These are phyloP conservation scores for Drosophila lowei DNA, from an alignment of 1,140 invertebrate species.

Conservation along the genomic window DNA sequence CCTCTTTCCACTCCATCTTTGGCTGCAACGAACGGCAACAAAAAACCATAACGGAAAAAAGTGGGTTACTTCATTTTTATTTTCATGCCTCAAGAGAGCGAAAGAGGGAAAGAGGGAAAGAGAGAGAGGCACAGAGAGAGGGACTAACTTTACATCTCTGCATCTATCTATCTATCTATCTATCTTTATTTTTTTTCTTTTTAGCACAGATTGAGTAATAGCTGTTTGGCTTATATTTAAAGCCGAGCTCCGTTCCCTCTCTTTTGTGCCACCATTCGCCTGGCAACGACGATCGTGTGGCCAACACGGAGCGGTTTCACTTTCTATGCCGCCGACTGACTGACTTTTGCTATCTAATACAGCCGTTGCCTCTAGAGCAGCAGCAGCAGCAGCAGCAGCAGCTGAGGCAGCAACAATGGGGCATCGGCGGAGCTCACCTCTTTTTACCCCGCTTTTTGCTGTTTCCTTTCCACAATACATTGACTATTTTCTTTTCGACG, in stretches of 20 bases:
- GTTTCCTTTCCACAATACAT: constrained; percentile 72
- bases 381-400: no score
- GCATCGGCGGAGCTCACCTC: constrained; percentile 46
- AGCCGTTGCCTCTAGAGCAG: constrained; percentile 19
- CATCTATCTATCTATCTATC: constrained; percentile 69
- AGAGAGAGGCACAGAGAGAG: background rate
- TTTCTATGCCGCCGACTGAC: constrained; percentile 66
- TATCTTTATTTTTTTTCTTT: constrained; percentile 67
- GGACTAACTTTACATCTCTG: constrained; percentile 54
- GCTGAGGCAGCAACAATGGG: constrained; percentile 52
- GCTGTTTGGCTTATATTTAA: constrained; percentile 77
- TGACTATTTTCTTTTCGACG: constrained; percentile 77
- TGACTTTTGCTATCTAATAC: constrained; percentile 75
- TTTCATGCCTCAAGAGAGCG: constrained; percentile 61
- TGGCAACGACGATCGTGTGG: constrained; percentile 69
- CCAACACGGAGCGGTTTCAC: constrained; percentile 73
- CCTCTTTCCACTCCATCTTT: constrained; percentile 2
- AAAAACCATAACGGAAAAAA: constrained; percentile 74
- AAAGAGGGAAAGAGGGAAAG: background rate
- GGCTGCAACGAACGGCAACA: constrained; percentile 45
- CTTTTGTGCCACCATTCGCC: constrained; percentile 33
- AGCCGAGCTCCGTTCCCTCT: constrained; percentile 62
- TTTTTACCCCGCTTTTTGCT: constrained; percentile 46
- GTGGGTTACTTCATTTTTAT: constrained; percentile 79
- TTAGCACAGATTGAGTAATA: constrained; percentile 82